Evolutionary conservation across 2,113 vertebrate genomes (phyloP).

Genomic region (Archocentrus centrarchus): DNA sequence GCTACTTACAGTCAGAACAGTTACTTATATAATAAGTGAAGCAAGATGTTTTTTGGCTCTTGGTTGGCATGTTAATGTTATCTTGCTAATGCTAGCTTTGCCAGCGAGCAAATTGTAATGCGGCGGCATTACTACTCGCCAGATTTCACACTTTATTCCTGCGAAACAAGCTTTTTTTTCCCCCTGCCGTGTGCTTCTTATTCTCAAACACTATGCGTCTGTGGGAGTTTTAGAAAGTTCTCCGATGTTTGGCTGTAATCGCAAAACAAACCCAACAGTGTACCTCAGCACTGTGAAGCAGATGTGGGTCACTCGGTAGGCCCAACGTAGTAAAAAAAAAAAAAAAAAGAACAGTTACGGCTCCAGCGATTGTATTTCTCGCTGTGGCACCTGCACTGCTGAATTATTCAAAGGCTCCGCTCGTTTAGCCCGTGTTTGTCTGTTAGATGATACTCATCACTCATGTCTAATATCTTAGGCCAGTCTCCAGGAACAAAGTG

Average conservation of each 20-base stretch:
- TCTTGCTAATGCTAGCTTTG: constrained; percentile 37
- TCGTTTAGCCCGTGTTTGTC: constrained; percentile 63
- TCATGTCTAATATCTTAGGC: constrained; percentile 35
- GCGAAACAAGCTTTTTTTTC: too few relatives aligned
- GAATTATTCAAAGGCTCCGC: constrained; percentile 74
- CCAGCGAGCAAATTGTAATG: constrained; percentile 44
- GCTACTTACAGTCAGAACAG: neutral
- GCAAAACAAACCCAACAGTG: neutral
- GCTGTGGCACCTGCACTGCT: constrained; percentile 58
- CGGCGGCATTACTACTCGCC: constrained; percentile 47
- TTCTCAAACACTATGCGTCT: neutral
- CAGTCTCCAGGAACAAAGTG: neutral
- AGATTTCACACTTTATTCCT: neutral
- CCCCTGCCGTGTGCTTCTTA: neutral
- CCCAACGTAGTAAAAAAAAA: constrained; percentile 47
- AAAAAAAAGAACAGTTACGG: constrained; percentile 27
- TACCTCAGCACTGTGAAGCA: neutral
- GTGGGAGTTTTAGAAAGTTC: neutral
- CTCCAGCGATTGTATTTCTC: constrained; percentile 74
- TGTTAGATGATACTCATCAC: constrained; percentile 68
- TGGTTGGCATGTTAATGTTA: constrained; percentile 27
- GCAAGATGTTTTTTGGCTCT: neutral
- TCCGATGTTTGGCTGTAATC: neutral
- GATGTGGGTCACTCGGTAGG: constrained; percentile 60
- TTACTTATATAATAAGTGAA: neutral